Conservation (phyloP, 2,113 vertebrate species). For the Mesembrinibis cayennensis region DNA sequence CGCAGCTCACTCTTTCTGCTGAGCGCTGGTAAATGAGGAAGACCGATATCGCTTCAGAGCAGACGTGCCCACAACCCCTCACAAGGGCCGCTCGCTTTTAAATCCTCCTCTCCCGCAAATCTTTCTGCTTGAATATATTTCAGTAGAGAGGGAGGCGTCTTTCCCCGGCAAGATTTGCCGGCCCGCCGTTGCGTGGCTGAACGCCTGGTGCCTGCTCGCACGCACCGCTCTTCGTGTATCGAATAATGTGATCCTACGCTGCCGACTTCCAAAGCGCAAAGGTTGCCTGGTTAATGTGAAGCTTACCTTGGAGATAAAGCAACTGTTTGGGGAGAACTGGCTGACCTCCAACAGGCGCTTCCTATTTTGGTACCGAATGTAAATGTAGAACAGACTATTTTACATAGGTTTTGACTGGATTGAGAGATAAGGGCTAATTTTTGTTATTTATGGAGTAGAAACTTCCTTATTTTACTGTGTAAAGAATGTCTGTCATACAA, state of each 20-base stretch:
- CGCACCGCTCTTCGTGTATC: not conserved
- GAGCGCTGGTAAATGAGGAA: not conserved
- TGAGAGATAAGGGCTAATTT: slow-evolving; percentile 62
- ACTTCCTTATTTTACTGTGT: slow-evolving; percentile 22
- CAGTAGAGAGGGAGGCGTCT: not conserved
- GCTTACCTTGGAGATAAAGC: slow-evolving; percentile 28
- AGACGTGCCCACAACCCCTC: not conserved
- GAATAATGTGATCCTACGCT: not conserved
- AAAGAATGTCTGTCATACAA: not conserved
- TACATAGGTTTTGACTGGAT: slow-evolving; percentile 51
- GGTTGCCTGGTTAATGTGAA: slow-evolving; percentile 3
- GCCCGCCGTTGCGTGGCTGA: not conserved
- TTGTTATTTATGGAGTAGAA: slow-evolving; percentile 59
- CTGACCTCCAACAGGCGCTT: slow-evolving; percentile 13
- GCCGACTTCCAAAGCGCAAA: not conserved
- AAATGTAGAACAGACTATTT: slow-evolving; percentile 58
- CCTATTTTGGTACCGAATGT: slow-evolving; percentile 48
- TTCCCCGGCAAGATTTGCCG: not conserved
- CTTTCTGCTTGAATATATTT: not conserved
- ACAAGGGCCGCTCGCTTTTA: not conserved
- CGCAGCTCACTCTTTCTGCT: not conserved
- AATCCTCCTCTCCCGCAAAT: not conserved
- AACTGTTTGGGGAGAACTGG: not conserved
- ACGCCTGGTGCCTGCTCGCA: not conserved
- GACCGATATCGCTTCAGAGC: not conserved